Evolutionary conservation across 2,888 invertebrate genomes (phyloP), one percentile per base, ranked within the genome.

Genomic region (Ditylenchus weischeri): DNA sequence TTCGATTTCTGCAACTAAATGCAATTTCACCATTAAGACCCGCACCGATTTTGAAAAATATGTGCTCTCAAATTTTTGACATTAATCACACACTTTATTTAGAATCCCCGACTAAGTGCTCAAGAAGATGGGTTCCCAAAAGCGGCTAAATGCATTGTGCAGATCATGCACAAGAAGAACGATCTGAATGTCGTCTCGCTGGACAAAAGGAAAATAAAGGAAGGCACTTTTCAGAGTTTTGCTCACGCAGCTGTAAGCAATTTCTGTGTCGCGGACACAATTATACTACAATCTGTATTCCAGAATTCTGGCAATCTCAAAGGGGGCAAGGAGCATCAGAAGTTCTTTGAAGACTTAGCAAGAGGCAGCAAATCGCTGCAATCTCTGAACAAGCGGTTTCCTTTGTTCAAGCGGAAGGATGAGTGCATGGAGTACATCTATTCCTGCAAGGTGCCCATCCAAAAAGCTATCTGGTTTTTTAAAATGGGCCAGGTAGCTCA

Each of bases 331-430:
- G 23, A 62, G 43, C 21, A 62, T 13, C 49, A 69, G 10, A 58
- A 67, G 50, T 79, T 76, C 68, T 77, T 79, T 54, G 72, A 77
- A 7, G 75, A 75, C 49, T 64, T 79, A 47, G 62, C 69, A 0
- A 69, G 54, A 54, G 76, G 38, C 65, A 65, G 49, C 65, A 75
- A 1, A 50, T 70, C n/a, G 19, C 63, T 5, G 21, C 61, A 73
- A 18, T 38, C 65, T 7, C 29, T 67, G 57, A 54, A 21, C 15
- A 69, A 68, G 51, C 49, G 64, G 29, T 65, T 77, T 13, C 78
- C 78, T 0, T 38, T 19, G 1, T 72, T 74, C 49, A 50, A 66
- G n/a, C 64, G 62, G 7, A 75, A 70, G n/a, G 75, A 75, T 19
- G 70, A 71, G 15, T 60, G 72, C n/a, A 62, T 77, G 38, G 69